A percentile compares a stretch with the other conserved stretches of the same genome.
Conservation (phyloP, 1,140 invertebrate species). For the Polypedilum vanderplanki region DNA sequence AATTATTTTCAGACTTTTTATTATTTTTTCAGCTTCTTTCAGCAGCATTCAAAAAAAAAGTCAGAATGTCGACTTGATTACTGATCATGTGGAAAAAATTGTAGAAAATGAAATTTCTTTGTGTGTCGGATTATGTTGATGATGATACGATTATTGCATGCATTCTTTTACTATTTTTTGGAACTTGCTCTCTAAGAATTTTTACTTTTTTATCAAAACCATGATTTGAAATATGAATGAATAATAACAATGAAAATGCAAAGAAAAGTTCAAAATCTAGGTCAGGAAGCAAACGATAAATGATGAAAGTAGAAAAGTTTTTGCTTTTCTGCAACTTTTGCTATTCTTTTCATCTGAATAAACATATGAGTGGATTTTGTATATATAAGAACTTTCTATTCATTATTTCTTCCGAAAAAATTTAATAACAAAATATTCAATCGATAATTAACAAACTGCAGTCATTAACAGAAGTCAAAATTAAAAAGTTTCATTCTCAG, state of each 20-base stretch:
- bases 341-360: neutral
- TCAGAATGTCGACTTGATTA: neutral
- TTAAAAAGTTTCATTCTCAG: neutral
- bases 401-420: neutral
- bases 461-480: neutral
- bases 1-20: conserved; percentile 12
- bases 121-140: conserved; percentile 10
- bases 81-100: conserved; percentile 12
- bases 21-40: neutral
- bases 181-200: neutral
- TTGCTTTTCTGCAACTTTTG: neutral
- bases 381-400: neutral
- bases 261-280: neutral
- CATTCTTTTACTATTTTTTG: neutral
- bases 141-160: neutral
- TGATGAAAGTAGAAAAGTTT: neutral
- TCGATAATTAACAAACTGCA: neutral
- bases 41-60: neutral
- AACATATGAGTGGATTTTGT: neutral
- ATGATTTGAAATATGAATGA: neutral
- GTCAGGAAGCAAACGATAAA: neutral
- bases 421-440: too few species aligned
- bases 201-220: neutral
- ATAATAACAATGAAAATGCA: neutral
- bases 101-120: neutral